Evolutionary conservation across 1,140 invertebrate species (phyloP).

Genomic region (Marisa cornuarietis): DNA sequence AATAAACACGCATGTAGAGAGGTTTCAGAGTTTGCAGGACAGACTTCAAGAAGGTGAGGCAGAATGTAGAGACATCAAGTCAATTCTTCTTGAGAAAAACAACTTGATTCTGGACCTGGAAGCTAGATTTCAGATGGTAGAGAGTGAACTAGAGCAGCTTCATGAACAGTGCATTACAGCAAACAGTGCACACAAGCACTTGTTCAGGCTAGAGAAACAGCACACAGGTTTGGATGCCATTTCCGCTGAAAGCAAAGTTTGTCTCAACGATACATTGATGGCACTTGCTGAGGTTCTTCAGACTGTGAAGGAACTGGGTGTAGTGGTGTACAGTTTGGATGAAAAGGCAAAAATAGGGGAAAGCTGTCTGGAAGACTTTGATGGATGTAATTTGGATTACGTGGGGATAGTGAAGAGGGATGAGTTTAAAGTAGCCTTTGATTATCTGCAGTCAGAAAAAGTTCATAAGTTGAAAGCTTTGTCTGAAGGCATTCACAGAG

Average conservation of each 20-base stretch:
- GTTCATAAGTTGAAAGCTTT: not conserved
- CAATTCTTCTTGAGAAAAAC: not conserved
- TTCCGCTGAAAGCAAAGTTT: too few relatives aligned
- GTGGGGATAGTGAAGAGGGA: not conserved
- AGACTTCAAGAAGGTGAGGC: not conserved
- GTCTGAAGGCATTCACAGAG: constrained; percentile 11
- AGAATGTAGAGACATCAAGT: not conserved
- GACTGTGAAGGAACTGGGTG: not conserved
- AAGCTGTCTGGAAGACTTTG: not conserved
- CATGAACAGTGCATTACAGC: not conserved
- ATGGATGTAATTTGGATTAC: not conserved
- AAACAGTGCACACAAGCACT: too few relatives aligned
- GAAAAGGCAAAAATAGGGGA: not conserved
- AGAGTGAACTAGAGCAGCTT: not conserved
- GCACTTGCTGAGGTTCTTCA: not conserved
- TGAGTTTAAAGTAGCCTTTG: not conserved
- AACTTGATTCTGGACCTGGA: not conserved
- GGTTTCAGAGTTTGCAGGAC: not conserved
- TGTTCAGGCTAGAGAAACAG: too few relatives aligned
- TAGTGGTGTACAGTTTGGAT: not conserved
- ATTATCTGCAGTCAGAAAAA: constrained; percentile 8
- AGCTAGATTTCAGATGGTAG: not conserved
- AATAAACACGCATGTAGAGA: not conserved
- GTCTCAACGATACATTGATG: too few relatives aligned
- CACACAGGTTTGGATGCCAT: too few relatives aligned